Conservation (phyloP, 2,888 invertebrate species). For the Branchipolynoe longqiensis region DNA sequence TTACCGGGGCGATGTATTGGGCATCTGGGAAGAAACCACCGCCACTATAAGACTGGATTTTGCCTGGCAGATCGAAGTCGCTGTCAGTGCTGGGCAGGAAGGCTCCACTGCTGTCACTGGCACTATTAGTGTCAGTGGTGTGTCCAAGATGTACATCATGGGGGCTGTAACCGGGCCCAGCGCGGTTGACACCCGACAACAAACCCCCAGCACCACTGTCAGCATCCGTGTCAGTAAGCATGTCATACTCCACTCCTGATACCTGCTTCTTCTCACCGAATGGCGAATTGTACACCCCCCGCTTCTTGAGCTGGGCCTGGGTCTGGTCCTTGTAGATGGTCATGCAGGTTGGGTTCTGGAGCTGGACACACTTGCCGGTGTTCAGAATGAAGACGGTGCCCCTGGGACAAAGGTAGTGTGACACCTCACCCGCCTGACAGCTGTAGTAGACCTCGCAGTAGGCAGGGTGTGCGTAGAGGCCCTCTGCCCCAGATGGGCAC, state of each 20-base stretch:
- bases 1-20: too few relatives aligned
- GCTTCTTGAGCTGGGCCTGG: neutral
- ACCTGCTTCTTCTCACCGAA: neutral
- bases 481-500: slow-evolving; percentile 31
- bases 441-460: slow-evolving; percentile 41
- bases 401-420: neutral
- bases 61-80: too few relatives aligned
- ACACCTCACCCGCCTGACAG: neutral
- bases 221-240: neutral
- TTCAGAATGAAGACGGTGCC: neutral
- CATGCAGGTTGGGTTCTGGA: neutral
- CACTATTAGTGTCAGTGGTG: too few relatives aligned
- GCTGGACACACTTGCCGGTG: neutral
- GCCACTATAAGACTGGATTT: too few relatives aligned
- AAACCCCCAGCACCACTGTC: neutral
- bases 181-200: neutral
- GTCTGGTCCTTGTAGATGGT: slow-evolving; percentile 11
- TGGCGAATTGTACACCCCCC: neutral
- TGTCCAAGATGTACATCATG: too few relatives aligned
- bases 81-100: too few relatives aligned
- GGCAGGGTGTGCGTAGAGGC: slow-evolving; percentile 20
- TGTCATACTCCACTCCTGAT: too few relatives aligned
- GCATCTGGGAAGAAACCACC: too few relatives aligned
- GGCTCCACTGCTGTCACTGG: too few relatives aligned
- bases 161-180: too few relatives aligned